phyloP scores from a whole-genome alignment of 2,113 vertebrate genomes.

The Gymnocephalus cernua region DNA sequence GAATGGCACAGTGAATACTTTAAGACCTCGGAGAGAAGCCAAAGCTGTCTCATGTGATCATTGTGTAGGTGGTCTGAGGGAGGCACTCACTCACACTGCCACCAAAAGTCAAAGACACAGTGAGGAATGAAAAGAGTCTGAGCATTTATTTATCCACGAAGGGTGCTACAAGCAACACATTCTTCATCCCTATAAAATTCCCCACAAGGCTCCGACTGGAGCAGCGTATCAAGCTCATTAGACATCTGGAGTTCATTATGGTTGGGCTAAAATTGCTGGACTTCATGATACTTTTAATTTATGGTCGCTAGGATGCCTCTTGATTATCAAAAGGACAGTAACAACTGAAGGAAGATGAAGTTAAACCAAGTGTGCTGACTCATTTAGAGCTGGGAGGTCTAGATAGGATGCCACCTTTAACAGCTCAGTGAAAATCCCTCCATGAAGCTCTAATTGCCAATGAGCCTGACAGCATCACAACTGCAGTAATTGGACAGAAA shows the following conservation, averaged over 20 bases:
- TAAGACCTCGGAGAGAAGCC: slow-evolving; percentile 28
- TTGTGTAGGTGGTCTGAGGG: slow-evolving; percentile 63
- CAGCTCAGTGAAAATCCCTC: slow-evolving; percentile 17
- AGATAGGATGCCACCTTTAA: neutral
- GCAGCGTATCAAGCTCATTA: slow-evolving; percentile 72
- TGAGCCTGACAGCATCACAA: slow-evolving; percentile 13
- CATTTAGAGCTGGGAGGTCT: neutral
- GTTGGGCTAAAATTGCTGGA: slow-evolving; percentile 51
- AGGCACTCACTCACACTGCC: slow-evolving; percentile 31
- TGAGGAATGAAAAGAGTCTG: slow-evolving; percentile 39
- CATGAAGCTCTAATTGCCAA: slow-evolving; percentile 13
- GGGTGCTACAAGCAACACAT: slow-evolving; percentile 63
- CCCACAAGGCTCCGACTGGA: slow-evolving; percentile 56
- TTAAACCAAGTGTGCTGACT: neutral
- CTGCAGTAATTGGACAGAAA: slow-evolving; percentile 32
- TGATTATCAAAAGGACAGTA: neutral
- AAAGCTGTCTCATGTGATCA: slow-evolving; percentile 60
- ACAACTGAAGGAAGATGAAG: neutral
- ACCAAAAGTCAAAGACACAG: slow-evolving; percentile 42
- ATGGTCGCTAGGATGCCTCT: slow-evolving; percentile 24
- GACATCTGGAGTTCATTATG: slow-evolving; percentile 74
- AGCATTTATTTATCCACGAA: slow-evolving; percentile 67
- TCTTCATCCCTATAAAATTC: slow-evolving; percentile 62
- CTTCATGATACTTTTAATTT: slow-evolving; percentile 49
- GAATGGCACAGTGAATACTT: slow-evolving; percentile 12